A percentile compares a stretch with the other conserved stretches of the same genome.
Conservation (phyloP, 1,140 invertebrate genomes). For the Magallana gigas region DNA sequence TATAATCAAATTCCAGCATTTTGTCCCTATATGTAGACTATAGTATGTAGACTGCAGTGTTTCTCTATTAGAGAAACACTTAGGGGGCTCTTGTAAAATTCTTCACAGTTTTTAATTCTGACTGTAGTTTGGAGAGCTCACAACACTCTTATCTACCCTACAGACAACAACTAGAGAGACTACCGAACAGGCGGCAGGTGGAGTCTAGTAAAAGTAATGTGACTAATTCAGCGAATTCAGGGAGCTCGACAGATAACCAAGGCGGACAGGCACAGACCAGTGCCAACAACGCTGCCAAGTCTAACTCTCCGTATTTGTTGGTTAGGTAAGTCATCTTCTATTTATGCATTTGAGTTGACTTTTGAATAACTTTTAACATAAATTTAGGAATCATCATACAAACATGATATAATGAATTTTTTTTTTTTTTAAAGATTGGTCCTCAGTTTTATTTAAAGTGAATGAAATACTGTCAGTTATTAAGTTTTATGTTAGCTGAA, state of each 20-base stretch:
- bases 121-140: conserved; percentile 37
- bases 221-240: conserved; percentile 53
- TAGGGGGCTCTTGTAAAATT: conserved; percentile 32
- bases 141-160: conserved; percentile 52
- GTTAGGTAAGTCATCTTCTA: conserved; percentile 79
- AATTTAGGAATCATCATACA: too few relatives aligned
- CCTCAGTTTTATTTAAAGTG: neutral
- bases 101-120: conserved; percentile 32
- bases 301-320: conserved; percentile 82
- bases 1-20: too few relatives aligned
- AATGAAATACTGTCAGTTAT: neutral
- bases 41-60: neutral
- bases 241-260: conserved; percentile 47
- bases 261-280: conserved; percentile 53
- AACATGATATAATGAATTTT: neutral
- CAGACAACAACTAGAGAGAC: conserved; percentile 90
- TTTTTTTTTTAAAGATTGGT: neutral
- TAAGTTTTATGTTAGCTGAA: too few relatives aligned
- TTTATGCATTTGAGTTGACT: neutral
- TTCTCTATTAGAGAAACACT: neutral
- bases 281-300: conserved; percentile 50
- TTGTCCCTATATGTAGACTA: too few relatives aligned
- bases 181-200: conserved; percentile 87
- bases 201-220: conserved; percentile 72
- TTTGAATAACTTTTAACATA: neutral